These are phyloP conservation scores for Macrobrachium nipponense DNA, from an alignment of 1,140 invertebrate species.

Conservation along the genomic window DNA sequence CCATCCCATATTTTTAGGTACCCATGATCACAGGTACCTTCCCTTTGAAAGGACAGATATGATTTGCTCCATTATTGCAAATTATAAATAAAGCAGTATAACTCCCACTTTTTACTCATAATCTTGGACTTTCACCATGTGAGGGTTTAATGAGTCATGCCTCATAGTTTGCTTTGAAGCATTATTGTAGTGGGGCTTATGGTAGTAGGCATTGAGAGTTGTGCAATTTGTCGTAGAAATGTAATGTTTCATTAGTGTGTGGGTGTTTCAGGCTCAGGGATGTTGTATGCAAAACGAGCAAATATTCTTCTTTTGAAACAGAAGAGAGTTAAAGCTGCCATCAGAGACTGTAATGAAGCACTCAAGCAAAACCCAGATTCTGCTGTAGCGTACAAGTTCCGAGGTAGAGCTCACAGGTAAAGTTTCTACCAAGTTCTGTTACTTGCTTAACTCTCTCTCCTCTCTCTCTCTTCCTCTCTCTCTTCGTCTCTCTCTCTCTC, in stretches of 20 bases:
- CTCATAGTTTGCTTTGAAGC: too few relatives aligned
- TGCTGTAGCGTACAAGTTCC: conserved; percentile 88
- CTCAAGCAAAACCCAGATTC: conserved; percentile 91
- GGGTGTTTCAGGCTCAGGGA: conserved; percentile 72
- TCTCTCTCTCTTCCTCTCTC: neutral
- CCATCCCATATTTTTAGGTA: too few relatives aligned
- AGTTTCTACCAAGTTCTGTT: neutral
- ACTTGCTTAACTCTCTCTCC: conserved; percentile 14
- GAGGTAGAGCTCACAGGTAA: conserved; percentile 82
- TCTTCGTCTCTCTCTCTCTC: too few relatives aligned
- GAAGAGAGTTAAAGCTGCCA: conserved; percentile 89
- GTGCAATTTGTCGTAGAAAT: neutral
- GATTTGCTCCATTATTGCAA: too few relatives aligned
- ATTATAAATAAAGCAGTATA: too few relatives aligned
- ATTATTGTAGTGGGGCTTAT: too few relatives aligned
- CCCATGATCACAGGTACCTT: too few relatives aligned
- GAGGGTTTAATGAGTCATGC: too few relatives aligned
- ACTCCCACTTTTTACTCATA: too few relatives aligned
- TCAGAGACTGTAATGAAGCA: conserved; percentile 87
- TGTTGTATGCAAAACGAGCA: conserved; percentile 90
- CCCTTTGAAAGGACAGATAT: too few relatives aligned
- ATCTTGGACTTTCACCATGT: too few relatives aligned
- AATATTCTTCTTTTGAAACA: conserved; percentile 84
- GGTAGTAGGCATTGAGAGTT: too few relatives aligned
- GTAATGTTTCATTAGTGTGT: neutral